phyloP scores from a whole-genome alignment of 2,113 vertebrate species.

The Fukomys damarensis region DNA sequence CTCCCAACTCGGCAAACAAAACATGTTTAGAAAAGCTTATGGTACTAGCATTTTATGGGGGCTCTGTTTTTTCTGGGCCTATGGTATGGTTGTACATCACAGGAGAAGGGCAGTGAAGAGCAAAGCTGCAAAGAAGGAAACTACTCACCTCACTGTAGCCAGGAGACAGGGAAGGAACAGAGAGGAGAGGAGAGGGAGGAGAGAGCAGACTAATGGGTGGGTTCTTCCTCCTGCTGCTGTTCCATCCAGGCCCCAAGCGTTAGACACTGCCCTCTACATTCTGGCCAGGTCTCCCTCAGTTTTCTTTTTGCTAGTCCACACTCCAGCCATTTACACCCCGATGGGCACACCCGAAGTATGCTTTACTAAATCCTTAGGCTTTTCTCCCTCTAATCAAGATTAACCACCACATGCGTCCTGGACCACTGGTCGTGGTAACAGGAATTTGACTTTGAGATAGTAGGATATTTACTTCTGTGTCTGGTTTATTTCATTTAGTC shows the following conservation, averaged over 20 bases:
- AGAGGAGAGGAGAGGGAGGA: neutral
- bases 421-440: neutral
- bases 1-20: neutral
- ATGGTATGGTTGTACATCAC: neutral
- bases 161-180: neutral
- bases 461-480: neutral
- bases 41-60: neutral
- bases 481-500: neutral
- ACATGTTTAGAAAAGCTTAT: neutral
- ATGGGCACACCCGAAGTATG: neutral
- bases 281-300: neutral
- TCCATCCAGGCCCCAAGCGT: neutral
- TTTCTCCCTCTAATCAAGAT: neutral
- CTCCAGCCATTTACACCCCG: too few species aligned
- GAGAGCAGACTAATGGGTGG: neutral
- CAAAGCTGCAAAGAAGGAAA: neutral
- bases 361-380: neutral
- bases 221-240: neutral
- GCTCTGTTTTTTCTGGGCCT: neutral
- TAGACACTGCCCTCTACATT: neutral
- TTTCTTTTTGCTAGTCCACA: neutral
- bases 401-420: neutral
- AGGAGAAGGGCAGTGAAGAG: neutral
- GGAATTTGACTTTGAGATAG: neutral
- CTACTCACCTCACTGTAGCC: neutral